A percentile compares a stretch with the other conserved stretches of the same genome.
These are phyloP conservation scores for Odontamblyopus lacepedii DNA, from an alignment of 2,797 vertebrate genomes.

Conservation along the genomic window DNA sequence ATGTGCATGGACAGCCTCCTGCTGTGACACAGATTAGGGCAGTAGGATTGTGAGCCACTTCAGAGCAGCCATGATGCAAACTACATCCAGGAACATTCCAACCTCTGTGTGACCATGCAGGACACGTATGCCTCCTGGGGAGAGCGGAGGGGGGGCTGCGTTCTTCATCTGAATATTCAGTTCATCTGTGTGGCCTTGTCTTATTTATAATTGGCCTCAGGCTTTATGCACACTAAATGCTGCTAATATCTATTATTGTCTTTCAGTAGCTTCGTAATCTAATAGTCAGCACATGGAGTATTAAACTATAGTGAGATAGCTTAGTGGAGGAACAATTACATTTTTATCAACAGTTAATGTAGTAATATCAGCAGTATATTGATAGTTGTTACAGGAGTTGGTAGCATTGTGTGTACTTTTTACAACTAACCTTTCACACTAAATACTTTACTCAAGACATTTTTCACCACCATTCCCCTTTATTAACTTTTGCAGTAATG, in stretches of 20 bases:
- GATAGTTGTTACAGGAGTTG: background rate
- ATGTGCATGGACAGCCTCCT: constrained; percentile 32
- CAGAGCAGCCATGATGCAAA: constrained; percentile 54
- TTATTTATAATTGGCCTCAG: constrained; percentile 7
- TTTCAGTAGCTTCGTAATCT: background rate
- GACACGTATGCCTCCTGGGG: constrained; percentile 41
- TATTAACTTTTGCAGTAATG: background rate
- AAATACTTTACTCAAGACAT: too few species aligned
- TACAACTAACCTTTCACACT: background rate
- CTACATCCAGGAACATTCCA: constrained; percentile 62
- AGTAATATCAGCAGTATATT: background rate
- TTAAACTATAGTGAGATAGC: background rate
- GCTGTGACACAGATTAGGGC: constrained; percentile 49
- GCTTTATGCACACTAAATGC: background rate
- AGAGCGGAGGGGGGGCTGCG: background rate
- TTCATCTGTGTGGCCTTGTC: background rate
- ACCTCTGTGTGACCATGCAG: constrained; percentile 46
- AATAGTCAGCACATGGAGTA: background rate
- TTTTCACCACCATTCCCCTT: background rate
- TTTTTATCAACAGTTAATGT: background rate
- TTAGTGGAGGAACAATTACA: background rate
- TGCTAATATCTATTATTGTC: background rate
- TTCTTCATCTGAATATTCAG: constrained; percentile 11
- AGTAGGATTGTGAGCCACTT: constrained; percentile 52
- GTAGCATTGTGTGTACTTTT: background rate